Base-by-base conservation (phyloP, 2,113 vertebrate species). In the Engystomops pustulosus region DNA sequence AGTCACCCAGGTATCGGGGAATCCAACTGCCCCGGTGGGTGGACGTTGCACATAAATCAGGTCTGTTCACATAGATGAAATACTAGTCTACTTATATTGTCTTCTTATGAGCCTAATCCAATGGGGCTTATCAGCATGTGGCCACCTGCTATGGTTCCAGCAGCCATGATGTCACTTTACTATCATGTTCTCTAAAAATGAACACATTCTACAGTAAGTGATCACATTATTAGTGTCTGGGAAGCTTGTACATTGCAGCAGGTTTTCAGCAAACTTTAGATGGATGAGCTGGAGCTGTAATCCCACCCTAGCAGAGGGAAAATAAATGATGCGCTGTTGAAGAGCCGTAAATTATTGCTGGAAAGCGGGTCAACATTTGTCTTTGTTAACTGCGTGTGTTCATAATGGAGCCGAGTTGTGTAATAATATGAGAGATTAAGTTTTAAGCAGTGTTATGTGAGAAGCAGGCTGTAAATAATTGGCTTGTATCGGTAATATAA, bases 181-280 rank as follows among this genome's bases (percentile, higher is more conserved):
- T n/a, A n/a, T n/a, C n/a, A n/a, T 0, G 25, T 27, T 60, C 25
- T 7, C 58, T 7, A 27, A 67, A 67, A 34, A 27, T 18, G 6
- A 32, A 67, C 17, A 67, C 11, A 67, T 67, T 67, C 15, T 34
- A n/a, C 38, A 72, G 23, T 36, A 47, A 72, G 38, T 44, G n/a
- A 71, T 45, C 20, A 27, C 34, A 10, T 70, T 70, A 41, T 70
- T 70, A 45, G 23, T 72, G 38, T 47, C 34, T 25, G n/a, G 36
- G 2, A 44, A 72, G 69, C 32, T 18, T 32, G 23, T 36, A 68
- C 62, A 51, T 8, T 14, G 27, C 27, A 9, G 41, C 9, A 1
- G 17, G 53, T 68, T 80, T 79, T 62, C 79, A 67, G 27, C 44
- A 80, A 80, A 80, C 60, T 67, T 80, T 80, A 68, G 79, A 80